A percentile compares a stretch with the other conserved stretches of the same genome.
These are phyloP conservation scores for Pseudotriccus pelzelni DNA, from an alignment of 2,797 vertebrate species.

Conservation along the genomic window DNA sequence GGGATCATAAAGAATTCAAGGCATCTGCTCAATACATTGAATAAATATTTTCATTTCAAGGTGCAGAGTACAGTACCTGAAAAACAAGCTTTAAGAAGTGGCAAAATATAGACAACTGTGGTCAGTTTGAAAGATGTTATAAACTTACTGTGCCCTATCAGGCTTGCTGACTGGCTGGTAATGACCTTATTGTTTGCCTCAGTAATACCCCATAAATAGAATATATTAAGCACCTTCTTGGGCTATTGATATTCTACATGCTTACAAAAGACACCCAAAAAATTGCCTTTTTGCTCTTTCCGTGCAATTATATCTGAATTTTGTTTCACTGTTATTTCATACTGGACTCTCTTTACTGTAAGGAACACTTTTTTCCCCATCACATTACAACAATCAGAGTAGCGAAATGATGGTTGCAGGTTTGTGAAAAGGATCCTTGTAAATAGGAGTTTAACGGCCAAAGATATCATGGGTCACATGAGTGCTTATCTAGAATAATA, in stretches of 20 bases:
- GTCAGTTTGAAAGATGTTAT: neutral
- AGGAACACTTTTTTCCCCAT: neutral
- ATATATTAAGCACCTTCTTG: neutral
- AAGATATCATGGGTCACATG: neutral
- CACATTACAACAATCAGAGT: neutral
- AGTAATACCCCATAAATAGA: neutral
- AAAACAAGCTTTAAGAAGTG: neutral
- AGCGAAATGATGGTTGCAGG: neutral
- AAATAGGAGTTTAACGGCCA: neutral
- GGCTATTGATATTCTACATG: neutral
- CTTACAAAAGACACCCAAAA: neutral
- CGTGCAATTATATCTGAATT: neutral
- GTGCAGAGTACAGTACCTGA: neutral
- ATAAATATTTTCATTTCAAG: slow-evolving; percentile 45
- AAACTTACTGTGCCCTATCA: neutral
- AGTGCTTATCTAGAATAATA: neutral
- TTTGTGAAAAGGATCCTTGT: neutral
- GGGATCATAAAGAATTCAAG: neutral
- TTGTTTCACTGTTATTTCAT: neutral
- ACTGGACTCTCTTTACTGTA: neutral
- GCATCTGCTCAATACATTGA: neutral
- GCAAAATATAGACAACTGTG: neutral
- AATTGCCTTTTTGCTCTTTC: neutral
- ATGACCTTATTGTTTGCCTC: neutral
- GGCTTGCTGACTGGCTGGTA: neutral